phyloP scores from a whole-genome alignment of 2,888 invertebrate species.

The Apotomis betuletana region DNA sequence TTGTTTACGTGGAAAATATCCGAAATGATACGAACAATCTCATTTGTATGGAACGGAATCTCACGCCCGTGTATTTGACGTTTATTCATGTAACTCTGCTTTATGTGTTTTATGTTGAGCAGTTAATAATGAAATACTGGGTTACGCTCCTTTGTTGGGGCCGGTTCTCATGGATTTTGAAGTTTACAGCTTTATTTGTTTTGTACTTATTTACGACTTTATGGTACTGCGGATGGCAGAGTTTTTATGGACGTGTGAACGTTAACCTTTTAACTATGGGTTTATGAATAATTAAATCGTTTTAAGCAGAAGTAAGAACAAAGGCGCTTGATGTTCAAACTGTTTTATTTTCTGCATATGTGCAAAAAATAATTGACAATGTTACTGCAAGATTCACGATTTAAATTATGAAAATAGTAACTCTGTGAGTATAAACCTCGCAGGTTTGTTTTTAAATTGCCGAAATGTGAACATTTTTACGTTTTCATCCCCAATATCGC shows the following conservation, averaged over 20 bases:
- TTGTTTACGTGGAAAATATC: background rate
- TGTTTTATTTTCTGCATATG: too few species aligned
- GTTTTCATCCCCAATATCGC: too few species aligned
- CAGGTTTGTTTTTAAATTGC: too few species aligned
- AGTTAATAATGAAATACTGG: conserved; percentile 42
- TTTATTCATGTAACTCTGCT: conserved; percentile 36
- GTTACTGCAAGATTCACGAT: too few species aligned
- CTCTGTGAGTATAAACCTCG: too few species aligned
- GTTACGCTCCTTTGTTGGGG: conserved; percentile 33
- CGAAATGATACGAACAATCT: conserved; percentile 10
- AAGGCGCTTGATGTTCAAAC: too few species aligned
- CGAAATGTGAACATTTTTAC: too few species aligned
- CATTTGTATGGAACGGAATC: conserved; percentile 16
- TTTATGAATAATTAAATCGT: background rate
- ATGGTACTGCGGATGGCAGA: conserved; percentile 4
- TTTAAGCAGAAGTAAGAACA: too few species aligned
- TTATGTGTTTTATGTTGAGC: conserved; percentile 38
- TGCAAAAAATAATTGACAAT: too few species aligned
- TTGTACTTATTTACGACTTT: conserved; percentile 28
- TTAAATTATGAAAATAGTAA: too few species aligned
- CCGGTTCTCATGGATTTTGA: conserved; percentile 24
- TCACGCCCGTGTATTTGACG: conserved; percentile 19
- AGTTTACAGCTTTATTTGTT: conserved; percentile 30
- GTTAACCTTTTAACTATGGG: background rate
- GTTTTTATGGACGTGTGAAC: background rate